These are phyloP conservation scores for Plotosus lineatus DNA, from an alignment of 2,113 vertebrate species.

Conservation along the genomic window DNA sequence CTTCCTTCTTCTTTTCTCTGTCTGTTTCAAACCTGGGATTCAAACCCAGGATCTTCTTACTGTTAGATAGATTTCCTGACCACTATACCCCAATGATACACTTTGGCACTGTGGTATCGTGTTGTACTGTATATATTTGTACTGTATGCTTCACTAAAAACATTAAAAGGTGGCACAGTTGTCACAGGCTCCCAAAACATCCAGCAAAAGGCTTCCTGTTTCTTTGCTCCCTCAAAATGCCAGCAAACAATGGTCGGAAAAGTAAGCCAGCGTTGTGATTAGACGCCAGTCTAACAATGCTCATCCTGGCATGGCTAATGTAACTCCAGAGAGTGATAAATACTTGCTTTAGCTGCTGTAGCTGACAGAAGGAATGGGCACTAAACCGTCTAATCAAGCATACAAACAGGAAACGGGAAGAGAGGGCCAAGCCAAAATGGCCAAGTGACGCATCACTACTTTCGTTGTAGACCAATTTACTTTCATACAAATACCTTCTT, in stretches of 20 bases:
- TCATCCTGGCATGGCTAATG: slow-evolving; percentile 44
- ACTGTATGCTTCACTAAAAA: not conserved
- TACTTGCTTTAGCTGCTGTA: slow-evolving; percentile 1
- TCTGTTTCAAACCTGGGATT: no score
- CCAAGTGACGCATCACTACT: not conserved
- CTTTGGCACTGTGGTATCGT: no score
- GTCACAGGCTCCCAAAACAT: not conserved
- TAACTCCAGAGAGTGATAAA: slow-evolving; percentile 17
- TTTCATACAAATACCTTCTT: not conserved
- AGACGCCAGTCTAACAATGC: slow-evolving; percentile 65
- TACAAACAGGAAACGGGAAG: slow-evolving; percentile 9
- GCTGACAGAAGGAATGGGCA: slow-evolving; percentile 19
- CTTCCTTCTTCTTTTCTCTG: no score
- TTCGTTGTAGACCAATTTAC: not conserved
- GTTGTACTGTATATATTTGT: no score
- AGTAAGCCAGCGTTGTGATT: slow-evolving; percentile 64
- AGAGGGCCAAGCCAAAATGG: slow-evolving; percentile 10
- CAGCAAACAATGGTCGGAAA: slow-evolving; percentile 78
- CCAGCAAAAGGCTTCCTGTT: slow-evolving; percentile 70
- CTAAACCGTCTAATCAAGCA: not conserved
- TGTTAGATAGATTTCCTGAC: no score
- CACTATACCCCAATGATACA: no score
- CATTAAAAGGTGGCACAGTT: not conserved
- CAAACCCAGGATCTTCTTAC: no score
- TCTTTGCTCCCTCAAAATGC: slow-evolving; percentile 63